Evolutionary conservation across 2,113 vertebrate genomes (phyloP).

Genomic region (Anarhynchus alexandrinus): DNA sequence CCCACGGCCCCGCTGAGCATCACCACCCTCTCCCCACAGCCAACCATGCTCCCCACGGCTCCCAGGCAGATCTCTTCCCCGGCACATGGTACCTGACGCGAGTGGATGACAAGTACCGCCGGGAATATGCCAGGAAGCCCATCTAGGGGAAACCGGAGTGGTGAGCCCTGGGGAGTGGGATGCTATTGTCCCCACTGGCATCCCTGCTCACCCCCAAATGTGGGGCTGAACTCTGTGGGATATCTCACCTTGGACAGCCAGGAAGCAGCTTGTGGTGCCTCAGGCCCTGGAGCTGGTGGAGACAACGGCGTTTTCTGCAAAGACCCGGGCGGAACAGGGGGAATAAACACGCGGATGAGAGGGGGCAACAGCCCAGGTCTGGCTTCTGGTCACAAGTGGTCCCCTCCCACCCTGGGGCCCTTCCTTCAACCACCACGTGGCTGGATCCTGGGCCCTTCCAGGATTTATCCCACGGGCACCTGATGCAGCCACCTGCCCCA

Average conservation of each 20-base stretch:
- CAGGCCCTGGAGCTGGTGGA: background rate
- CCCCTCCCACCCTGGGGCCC: rapidly evolving
- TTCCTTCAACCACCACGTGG: rapidly evolving
- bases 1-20: background rate
- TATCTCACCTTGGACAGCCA: background rate
- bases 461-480: background rate
- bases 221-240: rapidly evolving
- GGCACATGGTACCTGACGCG: slow-evolving; percentile 78
- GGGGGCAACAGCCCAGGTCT: background rate
- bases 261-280: background rate
- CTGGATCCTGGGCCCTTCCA: rapidly evolving
- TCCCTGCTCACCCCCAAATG: background rate
- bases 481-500: rapidly evolving
- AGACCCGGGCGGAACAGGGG: rapidly evolving
- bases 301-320: rapidly evolving
- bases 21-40: slow-evolving; percentile 40
- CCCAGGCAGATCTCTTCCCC: slow-evolving; percentile 69
- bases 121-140: slow-evolving; percentile 62
- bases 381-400: background rate
- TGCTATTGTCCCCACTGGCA: background rate
- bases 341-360: background rate
- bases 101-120: slow-evolving; percentile 73
- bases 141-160: background rate
- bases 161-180: background rate
- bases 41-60: slow-evolving; percentile 69